Evolutionary conservation across 2,113 vertebrate species (phyloP).

Genomic region (Myiagra hebetior): DNA sequence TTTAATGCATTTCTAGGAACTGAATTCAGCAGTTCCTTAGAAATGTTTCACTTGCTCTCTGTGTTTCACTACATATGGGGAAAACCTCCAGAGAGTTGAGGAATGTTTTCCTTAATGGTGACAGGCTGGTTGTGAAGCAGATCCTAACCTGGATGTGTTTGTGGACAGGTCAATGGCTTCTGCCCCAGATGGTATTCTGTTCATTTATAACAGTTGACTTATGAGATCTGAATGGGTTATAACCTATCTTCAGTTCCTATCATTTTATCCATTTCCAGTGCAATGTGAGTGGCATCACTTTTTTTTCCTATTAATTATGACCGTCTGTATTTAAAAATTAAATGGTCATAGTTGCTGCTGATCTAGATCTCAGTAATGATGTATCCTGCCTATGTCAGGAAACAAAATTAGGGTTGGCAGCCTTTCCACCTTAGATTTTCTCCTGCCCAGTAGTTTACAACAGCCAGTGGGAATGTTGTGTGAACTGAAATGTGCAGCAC

Average conservation of each 20-base stretch:
- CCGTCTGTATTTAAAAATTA: neutral
- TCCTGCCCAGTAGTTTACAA: neutral
- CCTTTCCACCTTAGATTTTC: neutral
- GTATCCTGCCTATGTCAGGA: neutral
- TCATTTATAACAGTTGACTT: neutral
- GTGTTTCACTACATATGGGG: neutral
- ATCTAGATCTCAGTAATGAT: rapidly evolving
- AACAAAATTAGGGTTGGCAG: neutral
- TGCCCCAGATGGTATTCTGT: neutral
- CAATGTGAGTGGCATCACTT: neutral
- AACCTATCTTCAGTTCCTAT: neutral
- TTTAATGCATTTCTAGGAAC: neutral
- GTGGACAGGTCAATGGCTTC: neutral
- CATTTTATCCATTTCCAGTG: neutral
- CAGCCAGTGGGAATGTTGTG: neutral
- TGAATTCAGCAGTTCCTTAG: neutral
- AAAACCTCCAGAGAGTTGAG: neutral
- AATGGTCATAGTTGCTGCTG: neutral
- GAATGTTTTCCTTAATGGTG: rapidly evolving
- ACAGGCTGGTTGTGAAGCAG: neutral
- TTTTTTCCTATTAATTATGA: neutral
- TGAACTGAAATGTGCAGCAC: neutral
- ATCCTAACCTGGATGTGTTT: neutral
- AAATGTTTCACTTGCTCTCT: neutral
- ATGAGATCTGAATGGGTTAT: neutral